Evolutionary conservation across 2,113 vertebrate genomes (phyloP), one percentile per base, ranked within the genome.

Genomic region (Rana temporaria): DNA sequence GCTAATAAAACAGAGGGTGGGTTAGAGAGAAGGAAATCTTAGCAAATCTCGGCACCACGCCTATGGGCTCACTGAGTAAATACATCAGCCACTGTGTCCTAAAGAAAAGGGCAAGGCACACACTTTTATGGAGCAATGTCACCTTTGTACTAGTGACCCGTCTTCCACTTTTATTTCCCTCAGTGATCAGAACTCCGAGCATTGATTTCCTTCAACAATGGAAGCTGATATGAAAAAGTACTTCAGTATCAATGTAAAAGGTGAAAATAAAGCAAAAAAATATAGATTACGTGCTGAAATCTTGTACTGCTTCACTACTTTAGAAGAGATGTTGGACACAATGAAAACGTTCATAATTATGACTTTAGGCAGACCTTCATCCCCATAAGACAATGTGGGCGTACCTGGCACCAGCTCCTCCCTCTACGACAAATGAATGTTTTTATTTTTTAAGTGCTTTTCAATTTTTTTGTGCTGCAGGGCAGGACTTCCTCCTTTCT

Each of bases 1-100:
- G 59, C 78, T 70, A 53, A 78, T 67, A 67, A 78, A 78, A 78
- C 18, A 26, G 8, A 7, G 19, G 76, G 69, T 72, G 38, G 69
- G 48, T 56, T 14, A 42, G 64, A 57, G 24, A 60, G 60, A 59
- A 65, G 69, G 79, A 81, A 81, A 63, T 64, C 55, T 63, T 64
- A 81, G 20, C 24, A 60, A 62, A 80, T 70, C 30, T 60, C 53
- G 8, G 22, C 38, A 42, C 78, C 78, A 71, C 78, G 34, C 78
- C 78, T 52, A 57, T 30, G 11, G 20, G 4, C 59, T 34, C 55
- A 20, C 78, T 80, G 55, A 62, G 48, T 69, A 80, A 70, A 80
- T 68, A 55, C 62, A 65, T 52, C 17, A 42, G 20, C 60, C 20
- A 18, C 26, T 57, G 4, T 32, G 24, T 42, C 57, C 24, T 80